Conservation (phyloP, 2,888 invertebrate genomes). For the Adelognathus sp. region DNA sequence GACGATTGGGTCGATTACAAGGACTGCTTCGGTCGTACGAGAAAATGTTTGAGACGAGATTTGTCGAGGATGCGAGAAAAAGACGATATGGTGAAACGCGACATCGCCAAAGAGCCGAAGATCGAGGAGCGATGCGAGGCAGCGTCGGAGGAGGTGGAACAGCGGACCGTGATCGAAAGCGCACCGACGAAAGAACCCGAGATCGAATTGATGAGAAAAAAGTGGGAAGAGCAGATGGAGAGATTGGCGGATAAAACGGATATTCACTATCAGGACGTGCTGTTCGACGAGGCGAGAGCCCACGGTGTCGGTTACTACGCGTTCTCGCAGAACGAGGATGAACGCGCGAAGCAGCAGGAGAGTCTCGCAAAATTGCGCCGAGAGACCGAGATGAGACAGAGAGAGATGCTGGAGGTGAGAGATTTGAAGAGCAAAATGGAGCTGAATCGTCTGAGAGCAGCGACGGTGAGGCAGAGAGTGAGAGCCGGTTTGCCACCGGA, state of each 20-base stretch:
- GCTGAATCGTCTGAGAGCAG: constrained; percentile 87
- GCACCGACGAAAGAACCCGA: constrained; percentile 72
- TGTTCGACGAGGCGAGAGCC: constrained; percentile 94
- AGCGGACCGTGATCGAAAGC: constrained; percentile 42
- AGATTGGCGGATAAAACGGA: constrained; percentile 88
- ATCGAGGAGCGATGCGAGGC: constrained; percentile 64
- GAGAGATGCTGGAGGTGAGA: constrained; percentile 84
- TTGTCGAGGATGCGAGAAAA: constrained; percentile 86
- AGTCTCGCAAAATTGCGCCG: constrained; percentile 87
- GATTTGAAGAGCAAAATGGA: constrained; percentile 86
- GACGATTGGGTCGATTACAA: constrained; percentile 91
- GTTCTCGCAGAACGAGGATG: constrained; percentile 93
- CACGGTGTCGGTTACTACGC: constrained; percentile 97
- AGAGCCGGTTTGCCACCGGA: constrained; percentile 88
- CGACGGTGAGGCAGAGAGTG: constrained; percentile 88
- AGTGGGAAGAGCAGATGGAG: constrained; percentile 94
- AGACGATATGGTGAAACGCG: constrained; percentile 81
- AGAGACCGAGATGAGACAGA: constrained; percentile 87
- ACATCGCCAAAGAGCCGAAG: constrained; percentile 64
- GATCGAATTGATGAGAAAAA: constrained; percentile 87
- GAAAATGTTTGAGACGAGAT: constrained; percentile 91
- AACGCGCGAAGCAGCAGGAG: constrained; percentile 91
- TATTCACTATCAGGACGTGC: constrained; percentile 95
- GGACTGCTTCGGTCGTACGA: constrained; percentile 93
- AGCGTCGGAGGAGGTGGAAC: constrained; percentile 41